Conservation (phyloP, 2,888 invertebrate genomes). For the Corythucha ciliata region DNA sequence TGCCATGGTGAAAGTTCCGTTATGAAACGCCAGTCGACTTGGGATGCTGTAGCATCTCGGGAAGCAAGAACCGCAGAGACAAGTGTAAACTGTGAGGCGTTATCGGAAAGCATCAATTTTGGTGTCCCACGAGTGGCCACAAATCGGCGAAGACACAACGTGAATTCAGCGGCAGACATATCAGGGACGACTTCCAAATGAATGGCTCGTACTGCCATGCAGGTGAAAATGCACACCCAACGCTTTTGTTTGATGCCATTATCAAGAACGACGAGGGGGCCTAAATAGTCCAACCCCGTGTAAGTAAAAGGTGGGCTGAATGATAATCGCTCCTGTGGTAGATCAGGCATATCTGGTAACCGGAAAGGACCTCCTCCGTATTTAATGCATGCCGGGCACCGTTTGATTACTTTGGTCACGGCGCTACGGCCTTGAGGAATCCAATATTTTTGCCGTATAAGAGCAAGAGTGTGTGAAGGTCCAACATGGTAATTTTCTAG, state of each 20-base stretch:
- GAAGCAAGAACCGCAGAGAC: not conserved
- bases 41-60: not conserved
- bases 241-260: not conserved
- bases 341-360: constrained; percentile 11
- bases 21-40: constrained; percentile 13
- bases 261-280: constrained; percentile 8
- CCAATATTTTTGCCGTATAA: constrained; percentile 11
- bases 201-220: constrained; percentile 8
- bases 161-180: constrained; percentile 10
- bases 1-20: constrained; percentile 16
- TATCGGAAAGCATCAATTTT: constrained; percentile 6
- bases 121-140: not conserved
- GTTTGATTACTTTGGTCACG: constrained; percentile 2
- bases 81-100: not conserved
- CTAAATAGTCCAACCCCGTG: constrained; percentile 21
- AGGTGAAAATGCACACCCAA: constrained; percentile 3
- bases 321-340: constrained; percentile 9
- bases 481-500: constrained; percentile 10
- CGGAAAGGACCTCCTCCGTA: constrained; percentile 19
- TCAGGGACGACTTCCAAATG: constrained; percentile 8
- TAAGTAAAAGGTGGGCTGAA: constrained; percentile 11
- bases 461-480: constrained; percentile 10
- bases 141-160: constrained; percentile 3
- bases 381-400: constrained; percentile 9
- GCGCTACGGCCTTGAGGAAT: constrained; percentile 1